Percentiles rank a stretch among this genome's conserved stretches.
Evolutionary conservation across 2,797 vertebrate species (phyloP).

Genomic region (Falco cherrug): DNA sequence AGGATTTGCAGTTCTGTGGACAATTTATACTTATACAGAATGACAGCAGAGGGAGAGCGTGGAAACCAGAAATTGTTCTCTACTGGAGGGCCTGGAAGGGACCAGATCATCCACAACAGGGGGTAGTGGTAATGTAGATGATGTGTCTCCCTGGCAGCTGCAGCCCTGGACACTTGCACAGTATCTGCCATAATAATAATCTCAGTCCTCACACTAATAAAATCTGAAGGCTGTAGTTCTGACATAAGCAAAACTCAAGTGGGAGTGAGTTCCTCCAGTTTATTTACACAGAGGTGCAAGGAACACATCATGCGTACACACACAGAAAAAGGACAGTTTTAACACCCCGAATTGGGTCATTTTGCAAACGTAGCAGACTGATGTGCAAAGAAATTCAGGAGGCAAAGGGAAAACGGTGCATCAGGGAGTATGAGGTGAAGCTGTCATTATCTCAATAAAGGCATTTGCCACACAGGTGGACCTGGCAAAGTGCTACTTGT

Average conservation of each 20-base stretch:
- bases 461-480: background rate
- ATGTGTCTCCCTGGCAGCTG: background rate
- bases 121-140: accelerated
- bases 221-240: background rate
- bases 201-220: background rate
- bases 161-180: background rate
- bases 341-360: background rate
- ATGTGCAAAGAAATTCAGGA: background rate
- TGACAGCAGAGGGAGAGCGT: background rate
- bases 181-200: background rate
- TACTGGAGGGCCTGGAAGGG: background rate
- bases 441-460: background rate
- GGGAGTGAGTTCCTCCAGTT: background rate
- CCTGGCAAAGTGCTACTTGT: background rate
- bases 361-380: background rate
- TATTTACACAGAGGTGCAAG: background rate
- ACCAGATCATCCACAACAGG: background rate
- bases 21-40: background rate
- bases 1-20: background rate
- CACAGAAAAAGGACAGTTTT: background rate
- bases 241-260: background rate
- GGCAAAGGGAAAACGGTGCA: background rate
- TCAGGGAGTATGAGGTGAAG: background rate
- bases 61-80: background rate
- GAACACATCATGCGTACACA: accelerated